Conservation (phyloP, 1,140 invertebrate genomes). For the Bombus confusus region DNA sequence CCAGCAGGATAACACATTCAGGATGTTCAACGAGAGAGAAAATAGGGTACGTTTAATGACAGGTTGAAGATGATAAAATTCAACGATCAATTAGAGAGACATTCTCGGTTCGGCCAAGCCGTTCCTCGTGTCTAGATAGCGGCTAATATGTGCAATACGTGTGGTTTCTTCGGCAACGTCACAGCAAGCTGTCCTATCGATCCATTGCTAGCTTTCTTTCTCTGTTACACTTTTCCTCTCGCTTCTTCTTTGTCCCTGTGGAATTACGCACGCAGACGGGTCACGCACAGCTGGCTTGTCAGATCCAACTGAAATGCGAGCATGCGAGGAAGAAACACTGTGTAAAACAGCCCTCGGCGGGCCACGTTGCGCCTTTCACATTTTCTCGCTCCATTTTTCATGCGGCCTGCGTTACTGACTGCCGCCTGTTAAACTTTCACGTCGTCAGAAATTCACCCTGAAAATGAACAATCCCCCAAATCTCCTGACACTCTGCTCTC, state of each 20-base stretch:
- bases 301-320: constrained; percentile 42
- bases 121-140: constrained; percentile 28
- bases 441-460: neutral
- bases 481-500: too few relatives aligned
- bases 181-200: constrained; percentile 58
- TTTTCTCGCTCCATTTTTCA: constrained; percentile 32
- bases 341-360: neutral
- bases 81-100: neutral
- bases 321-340: constrained; percentile 24
- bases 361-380: constrained; percentile 12
- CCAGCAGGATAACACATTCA: neutral
- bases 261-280: constrained; percentile 54
- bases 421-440: constrained; percentile 2
- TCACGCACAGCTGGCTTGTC: constrained; percentile 58
- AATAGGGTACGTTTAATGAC: neutral
- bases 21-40: too few relatives aligned
- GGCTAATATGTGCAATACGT: constrained; percentile 48
- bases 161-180: constrained; percentile 60
- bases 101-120: neutral
- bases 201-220: constrained; percentile 43
- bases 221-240: constrained; percentile 33
- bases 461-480: neutral
- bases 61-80: neutral
- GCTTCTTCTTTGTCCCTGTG: constrained; percentile 47
- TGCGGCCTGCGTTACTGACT: neutral